Percentiles rank a stretch among this genome's conserved stretches.
These are phyloP conservation scores for Notodonta ziczac DNA, from an alignment of 2,888 invertebrate genomes.

Conservation along the genomic window DNA sequence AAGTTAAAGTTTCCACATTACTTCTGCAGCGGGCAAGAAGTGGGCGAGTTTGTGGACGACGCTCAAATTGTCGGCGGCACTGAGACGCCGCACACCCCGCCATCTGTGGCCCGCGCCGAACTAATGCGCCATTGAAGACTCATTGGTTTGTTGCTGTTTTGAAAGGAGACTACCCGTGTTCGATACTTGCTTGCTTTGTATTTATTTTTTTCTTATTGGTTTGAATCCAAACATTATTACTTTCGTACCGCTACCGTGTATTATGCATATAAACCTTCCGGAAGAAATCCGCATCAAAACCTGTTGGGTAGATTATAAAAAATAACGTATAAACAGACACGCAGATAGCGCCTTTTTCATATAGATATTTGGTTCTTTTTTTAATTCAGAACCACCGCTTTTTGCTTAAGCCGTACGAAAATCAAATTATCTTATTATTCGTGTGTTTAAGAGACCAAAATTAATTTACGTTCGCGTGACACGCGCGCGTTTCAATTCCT, in stretches of 20 bases:
- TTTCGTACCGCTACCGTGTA: not conserved
- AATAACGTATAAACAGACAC: too few relatives aligned
- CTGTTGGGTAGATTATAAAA: too few relatives aligned
- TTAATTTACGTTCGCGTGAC: not conserved
- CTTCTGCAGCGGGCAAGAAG: conserved; percentile 63
- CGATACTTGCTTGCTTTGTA: conserved; percentile 4
- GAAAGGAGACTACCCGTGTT: conserved; percentile 18
- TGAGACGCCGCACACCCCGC: conserved; percentile 48
- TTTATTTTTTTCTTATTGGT: conserved; percentile 7
- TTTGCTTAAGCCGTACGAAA: not conserved
- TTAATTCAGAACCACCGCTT: not conserved
- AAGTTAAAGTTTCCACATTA: conserved; percentile 68
- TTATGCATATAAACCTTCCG: too few relatives aligned
- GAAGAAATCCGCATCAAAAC: too few relatives aligned
- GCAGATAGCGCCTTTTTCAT: too few relatives aligned
- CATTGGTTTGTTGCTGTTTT: conserved; percentile 32
- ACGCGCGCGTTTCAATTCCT: not conserved
- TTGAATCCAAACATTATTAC: conserved; percentile 11
- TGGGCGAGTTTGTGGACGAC: conserved; percentile 57
- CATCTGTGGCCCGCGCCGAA: conserved; percentile 58
- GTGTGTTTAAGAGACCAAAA: not conserved
- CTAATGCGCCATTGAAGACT: conserved; percentile 51
- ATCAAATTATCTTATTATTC: too few relatives aligned
- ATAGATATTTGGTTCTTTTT: not conserved
- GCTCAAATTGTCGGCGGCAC: conserved; percentile 62